Evolutionary conservation across 35 echinoderm and acorn worm genomes (phyloP), one percentile per base, ranked within the genome.

Genomic region (Apostichopus parvimensis): DNA sequence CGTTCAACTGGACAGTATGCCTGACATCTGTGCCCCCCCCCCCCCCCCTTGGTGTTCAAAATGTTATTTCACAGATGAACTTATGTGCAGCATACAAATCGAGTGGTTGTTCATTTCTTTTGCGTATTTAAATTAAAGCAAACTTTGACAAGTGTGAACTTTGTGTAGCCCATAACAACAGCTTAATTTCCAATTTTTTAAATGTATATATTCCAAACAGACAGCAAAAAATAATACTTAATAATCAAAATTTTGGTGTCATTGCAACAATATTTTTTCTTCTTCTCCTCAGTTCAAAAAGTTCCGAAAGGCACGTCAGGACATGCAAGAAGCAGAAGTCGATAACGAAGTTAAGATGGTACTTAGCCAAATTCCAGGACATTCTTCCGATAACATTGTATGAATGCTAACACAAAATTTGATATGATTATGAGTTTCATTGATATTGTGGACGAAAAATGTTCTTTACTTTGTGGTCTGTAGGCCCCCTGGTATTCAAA

Each of bases 301-400:
- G 54, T 95, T 92, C 61, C 88, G 92, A 56, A 85, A 79, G 14
- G 54, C 77, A 77, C 92, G 94, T 53, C 92, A 87, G 61, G 15
- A 95, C 17, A 92, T 92, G 90, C 77, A 73, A 77, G 90, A 95
- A 28, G 82, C 79, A 9, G 90, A 95, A 7, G 34, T 90, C 20
- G 18, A 72, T 7, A 86, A 92, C 17, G 93, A 94, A 94, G 68
- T 94, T 9, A 57, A 87, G 78, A 58, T 18, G 72, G 93, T 94
- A 45, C 34, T 45, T 45, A 45, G 34, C 56, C 80, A 56, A 71
- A 45, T 18, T 1, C 24, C 4, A 22, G 6, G 21, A 9, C 14
- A 3, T 26, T 59, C 79, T 61, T 79, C 45, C 6, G 9, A 0
- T 77, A 56, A 21, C 9, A 4, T 56, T 73, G 5, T 87, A 9